A percentile compares a stretch with the other conserved stretches of the same genome.
Evolutionary conservation across 64 coral and sea anemone species (phyloP).

Genomic region (Actinia equina): DNA sequence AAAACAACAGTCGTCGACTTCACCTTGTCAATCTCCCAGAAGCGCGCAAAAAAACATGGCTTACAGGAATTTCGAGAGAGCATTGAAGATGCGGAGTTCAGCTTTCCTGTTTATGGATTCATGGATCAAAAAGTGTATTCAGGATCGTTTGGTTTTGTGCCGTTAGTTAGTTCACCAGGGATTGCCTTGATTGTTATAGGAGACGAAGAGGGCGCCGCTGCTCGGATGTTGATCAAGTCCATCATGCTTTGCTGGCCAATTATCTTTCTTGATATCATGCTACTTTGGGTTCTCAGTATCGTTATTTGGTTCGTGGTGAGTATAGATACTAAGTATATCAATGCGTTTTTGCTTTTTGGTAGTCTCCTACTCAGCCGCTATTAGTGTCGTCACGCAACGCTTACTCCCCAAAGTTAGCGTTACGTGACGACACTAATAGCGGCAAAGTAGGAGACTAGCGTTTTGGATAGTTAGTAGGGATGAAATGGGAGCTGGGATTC

Average conservation of each 20-base stretch:
- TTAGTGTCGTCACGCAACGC: too few species aligned
- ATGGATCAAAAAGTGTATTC: slow-evolving; percentile 71
- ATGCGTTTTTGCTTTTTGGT: too few species aligned
- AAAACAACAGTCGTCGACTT: slow-evolving; percentile 53
- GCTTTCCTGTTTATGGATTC: slow-evolving; percentile 80
- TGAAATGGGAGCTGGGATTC: too few species aligned
- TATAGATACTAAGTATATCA: not conserved
- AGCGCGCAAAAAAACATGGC: slow-evolving; percentile 51
- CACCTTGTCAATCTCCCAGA: not conserved
- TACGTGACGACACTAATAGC: too few species aligned
- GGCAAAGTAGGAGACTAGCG: too few species aligned
- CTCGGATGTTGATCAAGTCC: slow-evolving; percentile 54
- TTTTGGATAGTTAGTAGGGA: too few species aligned
- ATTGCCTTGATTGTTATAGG: slow-evolving; percentile 84
- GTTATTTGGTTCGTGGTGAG: slow-evolving; percentile 84
- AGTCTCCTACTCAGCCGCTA: too few species aligned
- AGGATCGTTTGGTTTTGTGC: slow-evolving; percentile 70
- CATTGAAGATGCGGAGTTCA: slow-evolving; percentile 64
- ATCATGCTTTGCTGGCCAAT: slow-evolving; percentile 85
- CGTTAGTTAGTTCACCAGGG: slow-evolving; percentile 69
- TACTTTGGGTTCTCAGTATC: slow-evolving; percentile 79
- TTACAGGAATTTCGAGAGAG: slow-evolving; percentile 55
- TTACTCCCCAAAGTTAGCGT: too few species aligned
- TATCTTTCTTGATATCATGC: slow-evolving; percentile 62
- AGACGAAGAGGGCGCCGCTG: slow-evolving; percentile 79